phyloP scores from a whole-genome alignment of 2,797 vertebrate species.

The Taeniopygia guttata region DNA sequence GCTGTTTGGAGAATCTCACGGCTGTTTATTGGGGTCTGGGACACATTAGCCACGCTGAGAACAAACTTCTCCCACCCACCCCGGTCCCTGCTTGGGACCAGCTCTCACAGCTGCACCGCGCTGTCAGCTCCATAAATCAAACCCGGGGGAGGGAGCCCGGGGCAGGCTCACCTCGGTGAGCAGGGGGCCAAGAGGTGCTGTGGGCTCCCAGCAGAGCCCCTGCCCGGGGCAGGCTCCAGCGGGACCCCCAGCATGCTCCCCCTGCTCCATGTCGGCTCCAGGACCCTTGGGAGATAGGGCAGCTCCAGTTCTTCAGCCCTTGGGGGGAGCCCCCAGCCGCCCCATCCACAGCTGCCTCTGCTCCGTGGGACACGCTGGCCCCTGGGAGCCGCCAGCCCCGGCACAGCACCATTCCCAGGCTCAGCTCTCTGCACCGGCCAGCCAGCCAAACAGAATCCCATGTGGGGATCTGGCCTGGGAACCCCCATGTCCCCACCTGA shows the following conservation, averaged over 20 bases:
- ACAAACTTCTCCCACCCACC: constrained; percentile 65
- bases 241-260: accelerated
- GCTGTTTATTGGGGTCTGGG: constrained; percentile 76
- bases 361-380: neutral
- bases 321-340: neutral
- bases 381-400: neutral
- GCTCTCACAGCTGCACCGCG: constrained; percentile 70
- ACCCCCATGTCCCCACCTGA: constrained; percentile 14
- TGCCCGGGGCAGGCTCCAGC: neutral
- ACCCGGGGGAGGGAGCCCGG: neutral
- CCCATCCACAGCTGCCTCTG: constrained; percentile 6
- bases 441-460: neutral
- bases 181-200: neutral
- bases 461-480: neutral
- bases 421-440: neutral
- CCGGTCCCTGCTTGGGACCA: constrained; percentile 58
- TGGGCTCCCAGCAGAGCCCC: neutral
- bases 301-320: neutral
- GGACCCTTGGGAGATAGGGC: neutral
- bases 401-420: constrained; percentile 49
- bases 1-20: constrained; percentile 70
- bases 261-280: neutral
- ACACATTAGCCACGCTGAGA: constrained; percentile 80
- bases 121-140: constrained; percentile 76
- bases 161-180: neutral